These are phyloP conservation scores for Xenops minutus DNA, from an alignment of 2,797 vertebrate genomes.

Conservation along the genomic window DNA sequence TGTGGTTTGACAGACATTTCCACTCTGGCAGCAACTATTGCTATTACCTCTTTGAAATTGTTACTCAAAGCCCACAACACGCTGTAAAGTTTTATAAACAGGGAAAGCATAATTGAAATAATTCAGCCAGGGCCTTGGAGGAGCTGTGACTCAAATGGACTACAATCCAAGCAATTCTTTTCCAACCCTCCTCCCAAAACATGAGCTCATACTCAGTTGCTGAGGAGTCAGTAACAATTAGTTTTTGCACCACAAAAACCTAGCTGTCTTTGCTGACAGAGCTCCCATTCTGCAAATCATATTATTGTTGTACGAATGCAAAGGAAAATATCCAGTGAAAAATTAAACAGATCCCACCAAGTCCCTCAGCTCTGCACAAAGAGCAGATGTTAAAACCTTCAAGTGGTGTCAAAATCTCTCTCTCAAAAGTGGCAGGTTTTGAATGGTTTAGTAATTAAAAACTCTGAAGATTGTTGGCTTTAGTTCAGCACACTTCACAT, in stretches of 20 bases:
- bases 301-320: neutral
- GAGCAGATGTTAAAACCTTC: constrained; percentile 50
- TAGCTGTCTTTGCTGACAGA: constrained; percentile 18
- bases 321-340: constrained; percentile 38
- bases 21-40: neutral
- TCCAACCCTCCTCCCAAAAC: neutral
- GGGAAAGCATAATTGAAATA: neutral
- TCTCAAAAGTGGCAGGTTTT: constrained; percentile 35
- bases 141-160: neutral
- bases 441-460: constrained; percentile 49
- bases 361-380: neutral
- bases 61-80: neutral
- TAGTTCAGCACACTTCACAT: constrained; percentile 18
- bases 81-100: neutral
- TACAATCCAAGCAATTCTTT: neutral
- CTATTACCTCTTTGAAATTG: neutral
- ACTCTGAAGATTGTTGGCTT: constrained; percentile 45
- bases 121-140: neutral
- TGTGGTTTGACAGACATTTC: neutral
- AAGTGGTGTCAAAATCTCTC: constrained; percentile 32
- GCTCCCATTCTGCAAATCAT: neutral
- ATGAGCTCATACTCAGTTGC: neutral
- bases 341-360: constrained; percentile 9
- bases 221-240: neutral
- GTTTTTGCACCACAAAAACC: constrained; percentile 18